Base-by-base conservation (phyloP, 2,113 vertebrate species). In the Pelecanus crispus region DNA sequence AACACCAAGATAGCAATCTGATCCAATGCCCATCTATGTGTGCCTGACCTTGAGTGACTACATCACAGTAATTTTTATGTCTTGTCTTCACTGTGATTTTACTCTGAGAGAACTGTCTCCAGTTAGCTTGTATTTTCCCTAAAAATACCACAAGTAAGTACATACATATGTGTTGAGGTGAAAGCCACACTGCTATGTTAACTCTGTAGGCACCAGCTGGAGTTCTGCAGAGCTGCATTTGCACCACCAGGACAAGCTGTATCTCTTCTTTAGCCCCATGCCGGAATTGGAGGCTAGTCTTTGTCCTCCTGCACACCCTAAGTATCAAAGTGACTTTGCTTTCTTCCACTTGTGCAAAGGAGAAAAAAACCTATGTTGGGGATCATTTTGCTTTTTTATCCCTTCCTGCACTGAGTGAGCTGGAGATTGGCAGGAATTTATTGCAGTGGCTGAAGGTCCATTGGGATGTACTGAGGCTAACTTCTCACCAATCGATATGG, bases 161-260 rank as follows among this genome's bases (percentile, higher is more conserved):
- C 6, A 26, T 14, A 22, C 13, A 3, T 20, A 8, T 17, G 47
- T 81, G 20, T 55, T 62, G 22, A 78, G 34, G 25, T 20, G 16
- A 77, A 77, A 81, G 26, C 36, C 56, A 29, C 15, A 40, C 8
- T 1, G 2, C 49, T 44, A 1, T 55, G 13, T 66, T 82, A 74
- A 65, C 16, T 67, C 32, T 20, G 47, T 31, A 65, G 34, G 6
- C 6, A 10, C 13, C 63, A 19, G 4, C 16, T 71, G 52, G 38
- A 50, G 6, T n/a, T 79, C 18, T 88, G 21, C 63, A 52, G 53
- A 53, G 8, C 24, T 52, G 18, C 21, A 7, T 81, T 66, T 4
- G 6, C 9, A 24, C 12, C 32, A 18, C 0, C 0, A 59, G 13
- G 17, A 36, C 1, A 4, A 12, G 6, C 7, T 2, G 3, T 55